Evolutionary conservation across 2,113 vertebrate genomes (phyloP).

Genomic region (Forbesichthys papilliferus): DNA sequence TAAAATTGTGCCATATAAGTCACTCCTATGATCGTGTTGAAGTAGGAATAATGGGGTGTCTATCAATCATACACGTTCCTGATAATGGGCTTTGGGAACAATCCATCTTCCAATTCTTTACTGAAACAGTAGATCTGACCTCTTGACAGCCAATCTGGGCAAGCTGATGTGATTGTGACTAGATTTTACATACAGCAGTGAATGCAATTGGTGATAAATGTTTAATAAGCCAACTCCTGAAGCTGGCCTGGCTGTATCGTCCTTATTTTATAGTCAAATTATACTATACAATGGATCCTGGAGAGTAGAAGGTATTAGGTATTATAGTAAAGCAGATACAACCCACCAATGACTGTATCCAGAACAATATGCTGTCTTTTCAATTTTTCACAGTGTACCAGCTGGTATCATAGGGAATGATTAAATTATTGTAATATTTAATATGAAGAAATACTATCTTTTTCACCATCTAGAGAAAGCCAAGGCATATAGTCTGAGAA

Average conservation of each 20-base stretch:
- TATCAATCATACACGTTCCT: constrained; percentile 4
- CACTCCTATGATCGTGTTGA: background rate
- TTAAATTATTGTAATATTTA: constrained; percentile 19
- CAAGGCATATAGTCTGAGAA: constrained; percentile 24
- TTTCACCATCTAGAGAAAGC: constrained; percentile 27
- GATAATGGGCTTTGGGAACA: background rate
- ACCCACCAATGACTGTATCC: constrained; percentile 26
- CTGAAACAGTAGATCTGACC: constrained; percentile 11
- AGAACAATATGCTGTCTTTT: constrained; percentile 14
- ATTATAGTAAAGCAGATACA: constrained; percentile 22
- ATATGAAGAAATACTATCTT: constrained; percentile 39
- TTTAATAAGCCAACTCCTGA: background rate
- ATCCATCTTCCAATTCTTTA: constrained; percentile 9
- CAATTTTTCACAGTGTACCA: constrained; percentile 12
- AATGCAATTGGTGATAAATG: constrained; percentile 2
- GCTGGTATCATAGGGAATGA: constrained; percentile 3
- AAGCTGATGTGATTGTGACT: background rate
- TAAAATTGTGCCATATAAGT: constrained; percentile 5
- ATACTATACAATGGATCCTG: too few species aligned
- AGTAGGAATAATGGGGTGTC: constrained; percentile 14
- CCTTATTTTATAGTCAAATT: too few species aligned
- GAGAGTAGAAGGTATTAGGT: constrained; percentile 24
- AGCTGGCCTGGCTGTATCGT: background rate
- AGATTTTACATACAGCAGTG: constrained; percentile 16
- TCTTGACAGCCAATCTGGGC: constrained; percentile 6